These are phyloP conservation scores for Cisticola juncidis DNA, from an alignment of 2,113 vertebrate genomes.

Conservation along the genomic window DNA sequence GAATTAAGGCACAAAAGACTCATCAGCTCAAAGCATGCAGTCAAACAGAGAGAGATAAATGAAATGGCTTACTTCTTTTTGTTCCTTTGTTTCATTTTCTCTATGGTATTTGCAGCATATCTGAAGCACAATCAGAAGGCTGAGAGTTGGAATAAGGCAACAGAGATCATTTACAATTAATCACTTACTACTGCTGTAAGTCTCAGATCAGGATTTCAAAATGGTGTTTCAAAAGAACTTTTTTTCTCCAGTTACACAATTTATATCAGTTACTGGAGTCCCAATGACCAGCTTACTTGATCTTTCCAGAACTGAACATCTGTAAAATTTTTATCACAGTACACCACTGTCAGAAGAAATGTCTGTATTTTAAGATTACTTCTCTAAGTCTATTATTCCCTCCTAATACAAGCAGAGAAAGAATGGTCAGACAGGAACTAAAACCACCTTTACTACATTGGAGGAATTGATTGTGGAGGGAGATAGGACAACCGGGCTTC, in stretches of 20 bases:
- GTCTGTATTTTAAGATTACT: not conserved
- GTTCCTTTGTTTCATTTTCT: not conserved
- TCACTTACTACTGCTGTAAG: not conserved
- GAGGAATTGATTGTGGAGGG: not conserved
- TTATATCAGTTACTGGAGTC: not conserved
- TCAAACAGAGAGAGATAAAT: not conserved
- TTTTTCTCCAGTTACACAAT: not conserved
- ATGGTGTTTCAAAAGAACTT: not conserved
- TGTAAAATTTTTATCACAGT: not conserved
- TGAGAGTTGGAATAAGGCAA: not conserved
- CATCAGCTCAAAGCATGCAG: not conserved
- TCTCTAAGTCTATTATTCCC: not conserved
- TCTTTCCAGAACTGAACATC: not conserved
- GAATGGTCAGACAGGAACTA: not conserved
- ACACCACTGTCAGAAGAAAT: not conserved
- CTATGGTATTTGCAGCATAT: not conserved
- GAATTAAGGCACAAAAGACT: not conserved
- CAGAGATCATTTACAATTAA: not conserved
- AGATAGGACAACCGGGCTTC: not conserved
- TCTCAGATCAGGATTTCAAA: not conserved
- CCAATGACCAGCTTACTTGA: not conserved
- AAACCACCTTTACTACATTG: not conserved
- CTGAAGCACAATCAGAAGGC: not conserved
- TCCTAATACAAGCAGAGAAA: not conserved
- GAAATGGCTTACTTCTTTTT: not conserved